These are phyloP conservation scores for Typhlichthys eigenmanni DNA, from an alignment of 2,797 vertebrate genomes.

Conservation along the genomic window DNA sequence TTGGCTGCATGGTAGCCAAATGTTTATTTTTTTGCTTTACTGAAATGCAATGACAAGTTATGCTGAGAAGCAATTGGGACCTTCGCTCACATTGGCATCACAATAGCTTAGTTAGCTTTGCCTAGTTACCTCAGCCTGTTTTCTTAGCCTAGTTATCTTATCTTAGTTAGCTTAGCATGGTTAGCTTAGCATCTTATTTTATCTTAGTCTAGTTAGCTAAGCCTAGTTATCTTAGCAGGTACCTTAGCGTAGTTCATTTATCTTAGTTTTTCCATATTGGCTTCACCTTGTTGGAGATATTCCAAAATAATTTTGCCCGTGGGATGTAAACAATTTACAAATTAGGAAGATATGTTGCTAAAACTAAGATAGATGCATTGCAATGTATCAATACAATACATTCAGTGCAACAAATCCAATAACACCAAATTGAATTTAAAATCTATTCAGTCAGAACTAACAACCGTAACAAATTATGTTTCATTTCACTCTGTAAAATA, in stretches of 20 bases:
- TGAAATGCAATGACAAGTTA: constrained; percentile 70
- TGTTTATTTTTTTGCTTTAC: constrained; percentile 72
- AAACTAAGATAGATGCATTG: neutral
- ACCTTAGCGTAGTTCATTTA: neutral
- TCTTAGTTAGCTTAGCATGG: too few relatives aligned
- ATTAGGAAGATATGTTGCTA: constrained; percentile 20
- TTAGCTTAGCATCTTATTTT: too few relatives aligned
- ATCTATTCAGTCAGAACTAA: constrained; percentile 61
- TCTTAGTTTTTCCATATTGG: constrained; percentile 35
- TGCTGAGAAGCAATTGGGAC: constrained; percentile 66
- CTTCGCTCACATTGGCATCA: constrained; percentile 52
- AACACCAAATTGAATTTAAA: constrained; percentile 49
- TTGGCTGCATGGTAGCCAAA: constrained; percentile 72
- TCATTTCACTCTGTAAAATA: constrained; percentile 46
- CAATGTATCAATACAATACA: constrained; percentile 15
- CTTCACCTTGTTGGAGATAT: constrained; percentile 26
- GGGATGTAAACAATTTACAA: neutral
- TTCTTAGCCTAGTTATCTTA: too few relatives aligned
- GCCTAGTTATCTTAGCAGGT: too few relatives aligned
- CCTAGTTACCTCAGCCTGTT: too few relatives aligned
- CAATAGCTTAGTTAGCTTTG: constrained; percentile 9
- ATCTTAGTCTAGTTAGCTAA: too few relatives aligned
- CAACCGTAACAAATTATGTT: constrained; percentile 61
- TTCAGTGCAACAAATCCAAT: constrained; percentile 37
- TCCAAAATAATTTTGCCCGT: constrained; percentile 28